Conservation (phyloP, 2,797 vertebrate genomes). For the Gallirallus australis region DNA sequence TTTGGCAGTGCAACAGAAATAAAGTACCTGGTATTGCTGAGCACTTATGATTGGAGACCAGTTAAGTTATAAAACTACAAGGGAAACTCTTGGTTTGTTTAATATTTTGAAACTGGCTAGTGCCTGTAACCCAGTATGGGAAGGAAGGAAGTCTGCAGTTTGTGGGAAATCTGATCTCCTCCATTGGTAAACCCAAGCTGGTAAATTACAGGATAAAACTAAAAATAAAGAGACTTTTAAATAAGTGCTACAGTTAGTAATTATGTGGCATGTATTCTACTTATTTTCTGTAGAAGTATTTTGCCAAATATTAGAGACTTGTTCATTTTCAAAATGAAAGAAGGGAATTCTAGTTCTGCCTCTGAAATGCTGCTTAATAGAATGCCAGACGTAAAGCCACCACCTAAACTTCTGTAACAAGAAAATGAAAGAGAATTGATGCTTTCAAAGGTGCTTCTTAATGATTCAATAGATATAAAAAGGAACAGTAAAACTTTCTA, state of each 20-base stretch:
- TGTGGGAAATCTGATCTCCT: not conserved
- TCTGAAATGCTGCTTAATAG: not conserved
- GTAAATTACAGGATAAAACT: not conserved
- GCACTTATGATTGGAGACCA: not conserved
- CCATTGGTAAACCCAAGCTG: not conserved
- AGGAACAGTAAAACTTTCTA: not conserved
- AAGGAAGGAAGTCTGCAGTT: slow-evolving; percentile 9
- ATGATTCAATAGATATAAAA: not conserved
- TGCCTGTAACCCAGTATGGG: not conserved
- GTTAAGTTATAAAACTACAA: not conserved
- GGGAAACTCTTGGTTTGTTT: not conserved
- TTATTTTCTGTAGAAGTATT: not conserved
- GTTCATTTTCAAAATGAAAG: not conserved
- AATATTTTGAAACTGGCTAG: not conserved
- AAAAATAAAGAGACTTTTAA: not conserved
- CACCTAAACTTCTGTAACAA: not conserved
- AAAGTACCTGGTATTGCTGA: not conserved
- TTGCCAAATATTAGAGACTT: not conserved
- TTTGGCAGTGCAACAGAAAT: not conserved
- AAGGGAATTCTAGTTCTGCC: not conserved
- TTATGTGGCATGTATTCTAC: not conserved
- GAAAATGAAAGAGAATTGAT: not conserved
- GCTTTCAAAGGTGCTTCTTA: not conserved
- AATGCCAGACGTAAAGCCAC: not conserved
- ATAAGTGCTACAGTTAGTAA: not conserved